Percentiles rank a stretch among this genome's conserved stretches.
Conservation (phyloP, 2,113 vertebrate genomes). For the Halcyon malimbica region DNA sequence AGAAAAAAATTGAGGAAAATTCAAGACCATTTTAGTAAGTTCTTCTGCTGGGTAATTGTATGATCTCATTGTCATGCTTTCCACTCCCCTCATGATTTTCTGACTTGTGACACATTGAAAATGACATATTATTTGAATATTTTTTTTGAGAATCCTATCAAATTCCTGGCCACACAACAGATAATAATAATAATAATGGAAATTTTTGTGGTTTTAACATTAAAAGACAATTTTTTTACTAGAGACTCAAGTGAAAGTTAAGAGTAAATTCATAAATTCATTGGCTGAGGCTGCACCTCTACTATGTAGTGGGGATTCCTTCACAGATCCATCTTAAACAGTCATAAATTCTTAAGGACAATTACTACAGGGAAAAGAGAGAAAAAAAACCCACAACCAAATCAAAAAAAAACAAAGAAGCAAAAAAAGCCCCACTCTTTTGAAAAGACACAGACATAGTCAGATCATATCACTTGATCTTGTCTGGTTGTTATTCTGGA, state of each 20-base stretch:
- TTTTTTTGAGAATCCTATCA: not conserved
- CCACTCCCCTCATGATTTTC: not conserved
- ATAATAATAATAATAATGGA: not conserved
- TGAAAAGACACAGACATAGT: not conserved
- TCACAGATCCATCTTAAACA: not conserved
- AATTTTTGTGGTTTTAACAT: not conserved
- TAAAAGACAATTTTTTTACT: not conserved
- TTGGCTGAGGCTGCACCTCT: not conserved
- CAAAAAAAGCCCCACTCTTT: not conserved
- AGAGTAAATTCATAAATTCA: not conserved
- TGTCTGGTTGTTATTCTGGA: slow-evolving; percentile 24
- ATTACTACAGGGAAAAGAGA: not conserved
- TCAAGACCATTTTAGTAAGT: not conserved
- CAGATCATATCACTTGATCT: slow-evolving; percentile 51
- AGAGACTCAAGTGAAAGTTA: not conserved
- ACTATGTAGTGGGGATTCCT: not conserved
- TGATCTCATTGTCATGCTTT: slow-evolving; percentile 40
- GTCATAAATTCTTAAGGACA: not conserved
- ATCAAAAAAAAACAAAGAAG: not conserved
- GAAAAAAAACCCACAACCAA: not conserved
- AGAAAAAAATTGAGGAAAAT: not conserved
- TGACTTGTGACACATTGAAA: not conserved
- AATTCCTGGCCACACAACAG: not conserved
- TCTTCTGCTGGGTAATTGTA: not conserved
- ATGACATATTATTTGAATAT: not conserved